Conservation (phyloP, 2,888 invertebrate species). For the Calephelis perditalis region DNA sequence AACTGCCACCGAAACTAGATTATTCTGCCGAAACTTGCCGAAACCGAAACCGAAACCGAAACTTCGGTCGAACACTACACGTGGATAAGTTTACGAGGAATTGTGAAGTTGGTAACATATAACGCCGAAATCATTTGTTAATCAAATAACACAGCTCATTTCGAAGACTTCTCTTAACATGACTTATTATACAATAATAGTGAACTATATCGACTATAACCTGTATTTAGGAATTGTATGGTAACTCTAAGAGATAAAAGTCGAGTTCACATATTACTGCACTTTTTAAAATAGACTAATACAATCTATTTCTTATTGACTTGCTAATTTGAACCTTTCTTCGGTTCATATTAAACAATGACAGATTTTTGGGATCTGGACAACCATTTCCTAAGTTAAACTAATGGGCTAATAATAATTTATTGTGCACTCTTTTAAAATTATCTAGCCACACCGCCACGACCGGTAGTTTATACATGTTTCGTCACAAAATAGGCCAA, state of each 20-base stretch:
- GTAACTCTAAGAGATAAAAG: slow-evolving; percentile 37
- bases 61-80: no score
- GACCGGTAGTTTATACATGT: not conserved
- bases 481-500: not conserved
- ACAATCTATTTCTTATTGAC: slow-evolving; percentile 11
- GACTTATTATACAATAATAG: slow-evolving; percentile 30
- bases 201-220: slow-evolving; percentile 29
- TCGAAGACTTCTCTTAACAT: not conserved
- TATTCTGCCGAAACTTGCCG: no score
- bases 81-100: slow-evolving; percentile 5
- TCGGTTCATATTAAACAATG: slow-evolving; percentile 26
- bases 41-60: no score
- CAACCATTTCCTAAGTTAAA: slow-evolving; percentile 16
- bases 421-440: not conserved
- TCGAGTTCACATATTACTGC: slow-evolving; percentile 28
- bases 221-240: slow-evolving; percentile 29
- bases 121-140: slow-evolving; percentile 12
- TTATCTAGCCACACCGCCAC: not conserved
- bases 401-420: slow-evolving; percentile 1
- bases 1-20: no score
- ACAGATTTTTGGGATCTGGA: slow-evolving; percentile 12
- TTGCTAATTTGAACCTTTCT: slow-evolving; percentile 26
- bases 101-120: slow-evolving; percentile 20
- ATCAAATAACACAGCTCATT: slow-evolving; percentile 2
- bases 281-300: slow-evolving; percentile 22